Base-by-base conservation (phyloP, 2,797 vertebrate species). In the Esox masquinongy region DNA sequence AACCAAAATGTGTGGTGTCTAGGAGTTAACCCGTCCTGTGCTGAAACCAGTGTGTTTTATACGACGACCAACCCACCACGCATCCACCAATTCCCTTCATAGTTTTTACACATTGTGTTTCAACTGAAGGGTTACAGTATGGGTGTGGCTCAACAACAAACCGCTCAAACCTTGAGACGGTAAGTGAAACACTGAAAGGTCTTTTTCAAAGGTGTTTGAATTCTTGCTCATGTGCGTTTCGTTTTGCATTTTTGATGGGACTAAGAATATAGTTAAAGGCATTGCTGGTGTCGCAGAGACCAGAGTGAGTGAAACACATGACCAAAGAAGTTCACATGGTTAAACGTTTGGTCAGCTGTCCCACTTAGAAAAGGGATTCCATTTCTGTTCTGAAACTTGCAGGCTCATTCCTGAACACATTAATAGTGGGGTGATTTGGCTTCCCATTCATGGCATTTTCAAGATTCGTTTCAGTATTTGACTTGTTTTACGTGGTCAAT, bases 101-200 rank as follows among this genome's bases (percentile, higher is more conserved):
- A 24, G 2, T 1, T 59, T 9, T 5, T 24, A 2, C n/a, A 59
- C 22, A 24, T 59, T 24, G 56, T 22, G 53, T 59, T 11, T 59
- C 56, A 24, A 12, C 22, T 59, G n/a, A 24, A 59, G 56, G 22
- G 56, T 59, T n/a, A 59, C 56, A 59, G 56, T 11, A 24, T 59
- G 56, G 56, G 56, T 59, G 56, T 59, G 56, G 56, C 56, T 24
- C n/a, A 59, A 59, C 56, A 24, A 59, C 56, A 59, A 59, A 24
- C 56, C 5, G 56, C 56, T 24, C 22, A 24, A 24, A 59, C 53
- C n/a, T n/a, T 56, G 8, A 22, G 53, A 56, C 19, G 19, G 8
- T 3, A 9, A 2, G 9, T 59, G n/a, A 59, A 59, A 59, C 22
- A 59, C 56, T 2, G 3, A 24, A 59, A 59, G 9, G 56, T 24